phyloP scores from a whole-genome alignment of 1,140 invertebrate genomes.

The Conus betulinus region DNA sequence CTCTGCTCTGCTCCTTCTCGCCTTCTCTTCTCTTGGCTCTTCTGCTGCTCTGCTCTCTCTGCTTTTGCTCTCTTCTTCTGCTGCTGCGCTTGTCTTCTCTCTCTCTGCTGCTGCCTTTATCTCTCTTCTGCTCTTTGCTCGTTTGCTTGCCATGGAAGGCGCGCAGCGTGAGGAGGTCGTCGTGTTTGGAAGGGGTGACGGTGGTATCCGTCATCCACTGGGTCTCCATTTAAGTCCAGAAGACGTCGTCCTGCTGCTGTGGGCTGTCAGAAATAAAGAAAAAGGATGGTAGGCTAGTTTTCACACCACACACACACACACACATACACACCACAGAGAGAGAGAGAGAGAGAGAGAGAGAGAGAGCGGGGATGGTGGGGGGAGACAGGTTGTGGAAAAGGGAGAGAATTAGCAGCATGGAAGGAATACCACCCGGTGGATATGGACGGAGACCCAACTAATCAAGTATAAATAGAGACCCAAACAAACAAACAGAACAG shows the following conservation, averaged over 20 bases:
- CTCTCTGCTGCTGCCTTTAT: no score
- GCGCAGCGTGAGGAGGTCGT: slow-evolving; percentile 23
- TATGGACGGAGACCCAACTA: background rate
- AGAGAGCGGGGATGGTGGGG: background rate
- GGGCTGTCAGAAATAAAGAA: no score
- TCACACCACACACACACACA: no score
- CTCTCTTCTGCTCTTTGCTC: no score
- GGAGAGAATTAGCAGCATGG: background rate
- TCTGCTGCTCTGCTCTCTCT: background rate
- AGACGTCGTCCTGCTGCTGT: background rate
- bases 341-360: background rate
- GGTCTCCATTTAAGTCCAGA: background rate
- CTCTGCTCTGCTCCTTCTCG: background rate
- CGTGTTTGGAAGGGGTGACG: background rate
- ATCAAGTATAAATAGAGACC: no score
- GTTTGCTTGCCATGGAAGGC: slow-evolving; percentile 49
- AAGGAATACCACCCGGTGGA: background rate
- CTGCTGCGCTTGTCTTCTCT: no score
- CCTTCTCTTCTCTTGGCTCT: background rate
- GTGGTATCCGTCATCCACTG: slow-evolving; percentile 2
- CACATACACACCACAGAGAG: background rate
- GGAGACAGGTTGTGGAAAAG: background rate
- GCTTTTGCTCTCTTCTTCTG: no score
- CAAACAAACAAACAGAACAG: no score
- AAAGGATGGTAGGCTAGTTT: no score